Base-by-base conservation (phyloP, 2,113 vertebrate genomes). In the Columbina picui region DNA sequence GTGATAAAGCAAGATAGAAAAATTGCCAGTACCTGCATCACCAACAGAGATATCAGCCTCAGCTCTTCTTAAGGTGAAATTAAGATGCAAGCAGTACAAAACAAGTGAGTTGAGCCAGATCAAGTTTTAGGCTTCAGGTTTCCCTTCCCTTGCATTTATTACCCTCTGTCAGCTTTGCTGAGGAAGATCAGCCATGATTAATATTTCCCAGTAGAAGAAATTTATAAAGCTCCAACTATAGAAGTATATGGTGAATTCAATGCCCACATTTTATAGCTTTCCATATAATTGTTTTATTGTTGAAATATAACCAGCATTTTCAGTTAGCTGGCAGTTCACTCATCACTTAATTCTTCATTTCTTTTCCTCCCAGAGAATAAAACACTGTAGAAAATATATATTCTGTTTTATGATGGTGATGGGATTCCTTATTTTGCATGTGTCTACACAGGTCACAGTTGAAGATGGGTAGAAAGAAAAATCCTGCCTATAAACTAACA, bases 291-390 rank as follows among this genome's bases (percentile, higher is more conserved):
- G 43, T 74, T 95, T 89, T 70, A 76, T 78, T 81, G 47, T 67
- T 92, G 91, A 95, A 86, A 96, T 70, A 90, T 34, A 89, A 81
- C 65, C 52, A 78, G 29, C 23, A 64, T 87, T 94, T 93, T 89
- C 67, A 75, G 10, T 55, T 78, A 90, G 53, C 9, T 63, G 52
- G 76, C 32, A 71, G 21, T 81, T 90, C 16, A 39, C 12, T 90
- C 47, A 53, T 78, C 55, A 56, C 34, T 92, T 81, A 88, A 80
- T 84, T 86, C 41, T 77, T 77, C 9, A 26, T 38, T 76, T 86
- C 27, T 8, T 88, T 90, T 85, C 63, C 22, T 86, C 36, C 5
- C 64, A 67, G 19, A 56, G 53, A 80, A 75, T 7, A 5, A 78
- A 93, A 59, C 61, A 14, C 23, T 43, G 36, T 0, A 1, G 32